A percentile compares a stretch with the other conserved stretches of the same genome.
Evolutionary conservation across 2,888 invertebrate species (phyloP).

Genomic region (Ganaspis brasiliensis): DNA sequence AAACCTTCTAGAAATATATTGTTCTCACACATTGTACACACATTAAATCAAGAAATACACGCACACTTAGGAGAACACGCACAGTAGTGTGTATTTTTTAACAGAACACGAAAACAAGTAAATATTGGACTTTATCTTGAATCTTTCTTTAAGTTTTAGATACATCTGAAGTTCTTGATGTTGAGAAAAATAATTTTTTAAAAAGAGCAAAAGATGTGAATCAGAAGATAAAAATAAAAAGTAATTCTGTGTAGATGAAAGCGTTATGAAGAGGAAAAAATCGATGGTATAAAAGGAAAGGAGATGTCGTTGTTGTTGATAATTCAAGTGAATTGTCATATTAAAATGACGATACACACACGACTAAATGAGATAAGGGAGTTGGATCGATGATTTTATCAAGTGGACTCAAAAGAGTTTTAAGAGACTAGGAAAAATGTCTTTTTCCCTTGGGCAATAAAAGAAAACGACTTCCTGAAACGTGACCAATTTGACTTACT

Average conservation of each 20-base stretch:
- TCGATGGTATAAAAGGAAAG: constrained; percentile 7
- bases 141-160: no score
- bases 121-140: no score
- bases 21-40: no score
- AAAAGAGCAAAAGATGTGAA: neutral
- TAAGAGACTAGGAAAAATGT: neutral
- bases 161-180: neutral
- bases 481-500: neutral
- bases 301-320: neutral
- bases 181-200: neutral
- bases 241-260: neutral
- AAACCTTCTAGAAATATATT: neutral
- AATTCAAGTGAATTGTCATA: neutral
- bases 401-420: neutral
- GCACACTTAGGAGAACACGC: no score
- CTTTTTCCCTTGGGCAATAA: neutral
- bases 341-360: constrained; percentile 14
- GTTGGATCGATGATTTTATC: neutral
- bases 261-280: neutral
- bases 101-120: no score
- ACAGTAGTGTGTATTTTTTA: no score
- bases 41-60: neutral
- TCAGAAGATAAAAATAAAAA: constrained; percentile 8
- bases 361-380: constrained; percentile 3
- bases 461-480: neutral